Evolutionary conservation across 2,113 vertebrate genomes (phyloP).

Genomic region (Candoia aspera): DNA sequence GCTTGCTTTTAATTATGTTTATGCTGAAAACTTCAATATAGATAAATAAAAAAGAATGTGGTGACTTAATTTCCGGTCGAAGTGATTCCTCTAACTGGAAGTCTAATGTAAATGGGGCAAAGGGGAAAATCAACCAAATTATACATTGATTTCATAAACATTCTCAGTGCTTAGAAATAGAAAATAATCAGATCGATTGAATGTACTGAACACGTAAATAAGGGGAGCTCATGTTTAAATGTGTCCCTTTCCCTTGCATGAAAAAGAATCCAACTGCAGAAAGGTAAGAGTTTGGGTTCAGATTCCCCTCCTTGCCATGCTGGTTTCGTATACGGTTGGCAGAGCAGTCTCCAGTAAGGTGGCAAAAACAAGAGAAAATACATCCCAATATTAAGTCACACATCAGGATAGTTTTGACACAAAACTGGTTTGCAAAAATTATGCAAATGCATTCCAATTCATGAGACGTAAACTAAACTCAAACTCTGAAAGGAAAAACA

Average conservation of each 20-base stretch:
- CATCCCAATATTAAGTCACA: neutral
- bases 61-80: neutral
- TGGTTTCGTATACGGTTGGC: neutral
- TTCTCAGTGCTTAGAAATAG: neutral
- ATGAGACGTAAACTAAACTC: neutral
- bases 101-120: neutral
- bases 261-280: neutral
- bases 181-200: neutral
- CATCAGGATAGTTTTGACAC: neutral
- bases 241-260: too few relatives aligned
- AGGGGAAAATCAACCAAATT: neutral
- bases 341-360: neutral
- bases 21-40: neutral
- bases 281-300: neutral
- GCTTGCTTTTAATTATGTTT: neutral
- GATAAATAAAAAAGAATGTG: neutral
- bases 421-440: neutral
- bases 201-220: too few relatives aligned
- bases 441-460: neutral
- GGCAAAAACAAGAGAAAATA: neutral
- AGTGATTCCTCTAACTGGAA: neutral
- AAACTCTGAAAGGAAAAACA: constrained; percentile 17
- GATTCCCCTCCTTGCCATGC: neutral
- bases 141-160: neutral
- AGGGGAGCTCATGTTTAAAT: neutral